Evolutionary conservation across 2,113 vertebrate species (phyloP).

Genomic region (Sula dactylatra): DNA sequence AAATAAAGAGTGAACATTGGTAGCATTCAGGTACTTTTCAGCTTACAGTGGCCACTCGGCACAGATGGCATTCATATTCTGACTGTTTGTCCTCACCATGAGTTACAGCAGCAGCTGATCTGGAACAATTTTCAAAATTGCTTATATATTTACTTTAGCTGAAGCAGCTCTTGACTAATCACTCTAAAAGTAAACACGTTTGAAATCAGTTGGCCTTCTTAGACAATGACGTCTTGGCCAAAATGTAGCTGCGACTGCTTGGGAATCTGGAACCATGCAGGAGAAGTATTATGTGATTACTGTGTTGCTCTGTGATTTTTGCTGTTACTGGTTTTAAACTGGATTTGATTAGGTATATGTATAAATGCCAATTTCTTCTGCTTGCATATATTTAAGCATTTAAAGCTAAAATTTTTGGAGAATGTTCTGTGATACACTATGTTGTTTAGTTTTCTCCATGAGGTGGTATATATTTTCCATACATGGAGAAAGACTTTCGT

Average conservation of each 20-base stretch:
- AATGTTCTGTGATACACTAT: background rate
- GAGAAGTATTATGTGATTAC: background rate
- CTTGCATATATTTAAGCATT: background rate
- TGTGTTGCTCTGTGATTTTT: background rate
- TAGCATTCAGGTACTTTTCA: background rate
- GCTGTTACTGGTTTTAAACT: background rate
- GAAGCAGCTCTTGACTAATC: background rate
- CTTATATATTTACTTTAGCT: background rate
- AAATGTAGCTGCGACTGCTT: background rate
- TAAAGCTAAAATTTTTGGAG: background rate
- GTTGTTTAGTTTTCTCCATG: background rate
- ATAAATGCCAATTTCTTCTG: background rate
- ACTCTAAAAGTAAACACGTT: background rate
- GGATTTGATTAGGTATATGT: background rate
- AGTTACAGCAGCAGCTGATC: background rate
- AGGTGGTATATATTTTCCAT: background rate
- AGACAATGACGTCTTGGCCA: background rate
- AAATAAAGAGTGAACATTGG: background rate
- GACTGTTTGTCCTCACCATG: background rate
- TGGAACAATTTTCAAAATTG: background rate
- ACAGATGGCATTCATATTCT: background rate
- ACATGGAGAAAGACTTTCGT: background rate
- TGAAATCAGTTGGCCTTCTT: background rate
- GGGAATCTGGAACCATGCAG: background rate
- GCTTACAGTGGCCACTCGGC: background rate